Conservation (phyloP, 1,140 invertebrate genomes). For the Kradibia gibbosae region DNA sequence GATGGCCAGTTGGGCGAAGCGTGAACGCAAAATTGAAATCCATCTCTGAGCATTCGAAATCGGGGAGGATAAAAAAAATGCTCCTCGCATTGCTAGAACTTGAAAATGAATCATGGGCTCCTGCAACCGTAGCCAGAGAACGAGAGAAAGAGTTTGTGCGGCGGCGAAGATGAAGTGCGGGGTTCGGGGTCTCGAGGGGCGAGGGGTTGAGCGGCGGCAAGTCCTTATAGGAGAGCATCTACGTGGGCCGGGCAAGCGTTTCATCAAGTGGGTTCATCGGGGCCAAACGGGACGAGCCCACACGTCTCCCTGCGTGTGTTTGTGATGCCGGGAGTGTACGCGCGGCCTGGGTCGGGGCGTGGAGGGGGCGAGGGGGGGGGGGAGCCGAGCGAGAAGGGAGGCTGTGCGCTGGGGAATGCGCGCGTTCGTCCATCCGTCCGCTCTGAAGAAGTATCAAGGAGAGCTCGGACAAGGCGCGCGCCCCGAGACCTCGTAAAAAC, state of each 20-base stretch:
- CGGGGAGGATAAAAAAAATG: neutral
- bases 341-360: neutral
- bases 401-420: slow-evolving; percentile 61
- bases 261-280: slow-evolving; percentile 70
- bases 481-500: slow-evolving; percentile 63
- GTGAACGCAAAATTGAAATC: too few relatives aligned
- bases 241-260: slow-evolving; percentile 62
- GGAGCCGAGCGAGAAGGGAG: neutral
- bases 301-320: too few relatives aligned
- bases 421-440: slow-evolving; percentile 46
- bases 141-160: neutral
- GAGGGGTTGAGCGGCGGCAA: neutral
- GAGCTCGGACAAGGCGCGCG: slow-evolving; percentile 40
- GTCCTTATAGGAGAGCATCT: slow-evolving; percentile 44
- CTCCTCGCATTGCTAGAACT: neutral
- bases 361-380: neutral
- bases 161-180: neutral
- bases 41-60: too few relatives aligned
- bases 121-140: neutral
- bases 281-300: slow-evolving; percentile 7
- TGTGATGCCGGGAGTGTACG: neutral
- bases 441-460: slow-evolving; percentile 60
- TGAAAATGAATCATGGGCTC: slow-evolving; percentile 22
- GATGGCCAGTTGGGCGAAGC: too few relatives aligned
- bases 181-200: neutral